These are phyloP conservation scores for Cetoscarus ocellatus DNA, from an alignment of 2,797 vertebrate species.

Conservation along the genomic window DNA sequence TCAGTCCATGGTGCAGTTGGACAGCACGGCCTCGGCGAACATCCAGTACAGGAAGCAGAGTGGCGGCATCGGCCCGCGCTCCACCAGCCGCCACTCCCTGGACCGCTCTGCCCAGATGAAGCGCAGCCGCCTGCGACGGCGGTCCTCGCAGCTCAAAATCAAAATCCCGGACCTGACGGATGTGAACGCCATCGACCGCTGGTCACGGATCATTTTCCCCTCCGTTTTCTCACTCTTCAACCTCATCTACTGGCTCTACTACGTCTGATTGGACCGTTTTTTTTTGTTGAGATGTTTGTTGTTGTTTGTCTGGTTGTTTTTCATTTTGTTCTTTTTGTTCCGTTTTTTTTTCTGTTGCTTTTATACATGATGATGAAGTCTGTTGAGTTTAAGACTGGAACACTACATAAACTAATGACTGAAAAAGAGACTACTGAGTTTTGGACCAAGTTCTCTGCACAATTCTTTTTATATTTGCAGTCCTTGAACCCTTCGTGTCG, in stretches of 20 bases:
- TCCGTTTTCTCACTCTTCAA: conserved; percentile 97
- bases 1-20: conserved; percentile 89
- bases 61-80: conserved; percentile 82
- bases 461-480: conserved; percentile 73
- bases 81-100: conserved; percentile 86
- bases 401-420: conserved; percentile 37
- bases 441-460: conserved; percentile 67
- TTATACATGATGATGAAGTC: conserved; percentile 64
- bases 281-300: conserved; percentile 51
- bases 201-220: conserved; percentile 96
- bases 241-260: conserved; percentile 97
- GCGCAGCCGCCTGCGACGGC: conserved; percentile 91
- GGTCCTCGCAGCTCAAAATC: conserved; percentile 95
- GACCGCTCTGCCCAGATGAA: conserved; percentile 88
- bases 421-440: conserved; percentile 50
- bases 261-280: conserved; percentile 80
- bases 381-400: conserved; percentile 62
- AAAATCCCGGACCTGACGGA: conserved; percentile 98
- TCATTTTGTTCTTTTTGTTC: conserved; percentile 39
- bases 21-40: conserved; percentile 89
- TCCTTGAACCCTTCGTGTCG: conserved; percentile 56
- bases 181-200: conserved; percentile 96
- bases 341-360: conserved; percentile 63
- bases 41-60: conserved; percentile 96
- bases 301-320: conserved; percentile 43